phyloP scores from a whole-genome alignment of 64 coral and sea anemone species.

The Acropora tenuis region DNA sequence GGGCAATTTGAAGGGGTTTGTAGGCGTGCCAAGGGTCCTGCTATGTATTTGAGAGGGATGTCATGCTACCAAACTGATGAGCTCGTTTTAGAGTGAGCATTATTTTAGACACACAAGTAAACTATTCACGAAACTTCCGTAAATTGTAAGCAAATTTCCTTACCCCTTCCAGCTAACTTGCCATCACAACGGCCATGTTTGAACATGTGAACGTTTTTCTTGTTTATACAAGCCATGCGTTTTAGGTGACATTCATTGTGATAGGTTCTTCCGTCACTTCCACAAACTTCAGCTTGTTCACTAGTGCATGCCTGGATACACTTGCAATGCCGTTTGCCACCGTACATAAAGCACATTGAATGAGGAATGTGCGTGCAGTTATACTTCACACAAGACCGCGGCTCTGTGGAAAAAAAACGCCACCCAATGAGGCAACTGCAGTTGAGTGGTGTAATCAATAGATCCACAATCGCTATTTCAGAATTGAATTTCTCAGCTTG shows the following conservation, averaged over 20 bases:
- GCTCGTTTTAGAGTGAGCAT: too few relatives aligned
- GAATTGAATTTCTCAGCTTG: too few relatives aligned
- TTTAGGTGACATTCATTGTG: conserved; percentile 35
- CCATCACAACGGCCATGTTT: background rate
- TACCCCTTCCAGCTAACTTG: background rate
- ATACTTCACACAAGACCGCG: background rate
- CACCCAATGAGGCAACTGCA: background rate
- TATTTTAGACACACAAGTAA: too few relatives aligned
- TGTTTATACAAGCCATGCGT: background rate
- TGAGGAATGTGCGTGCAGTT: background rate
- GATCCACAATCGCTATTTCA: too few relatives aligned
- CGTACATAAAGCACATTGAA: background rate
- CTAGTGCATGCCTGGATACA: background rate
- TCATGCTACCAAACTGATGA: too few relatives aligned
- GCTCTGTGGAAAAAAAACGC: background rate
- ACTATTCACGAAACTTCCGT: too few relatives aligned
- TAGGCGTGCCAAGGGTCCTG: too few relatives aligned
- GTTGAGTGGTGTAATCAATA: background rate
- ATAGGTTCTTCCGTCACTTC: conserved; percentile 25
- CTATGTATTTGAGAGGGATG: too few relatives aligned
- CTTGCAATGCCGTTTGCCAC: background rate
- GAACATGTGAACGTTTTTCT: background rate
- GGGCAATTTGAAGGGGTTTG: too few relatives aligned
- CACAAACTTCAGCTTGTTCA: conserved; percentile 5
- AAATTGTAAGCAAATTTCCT: too few relatives aligned